phyloP scores from a whole-genome alignment of 92 coral and sea anemone species.

The Heliopora coerulea region DNA sequence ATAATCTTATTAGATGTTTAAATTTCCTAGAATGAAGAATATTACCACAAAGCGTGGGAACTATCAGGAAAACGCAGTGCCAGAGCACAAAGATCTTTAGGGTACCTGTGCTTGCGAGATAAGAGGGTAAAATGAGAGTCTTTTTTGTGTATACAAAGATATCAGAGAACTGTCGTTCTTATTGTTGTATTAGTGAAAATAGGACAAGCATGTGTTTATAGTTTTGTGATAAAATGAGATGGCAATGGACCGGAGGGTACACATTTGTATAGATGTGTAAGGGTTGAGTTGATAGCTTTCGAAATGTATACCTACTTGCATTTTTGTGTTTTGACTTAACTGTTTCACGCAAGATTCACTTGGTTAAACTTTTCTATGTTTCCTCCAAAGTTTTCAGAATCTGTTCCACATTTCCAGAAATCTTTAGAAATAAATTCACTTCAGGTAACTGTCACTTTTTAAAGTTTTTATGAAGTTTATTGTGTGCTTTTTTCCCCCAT shows the following conservation, averaged over 20 bases:
- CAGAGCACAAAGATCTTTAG: slow-evolving; percentile 91
- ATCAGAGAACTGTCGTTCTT: no score
- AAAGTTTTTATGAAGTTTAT: neutral
- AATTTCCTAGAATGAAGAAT: slow-evolving; percentile 63
- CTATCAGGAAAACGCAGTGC: slow-evolving; percentile 79
- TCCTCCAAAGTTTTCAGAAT: slow-evolving; percentile 61
- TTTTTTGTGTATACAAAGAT: neutral
- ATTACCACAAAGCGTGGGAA: slow-evolving; percentile 95
- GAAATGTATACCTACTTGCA: no score
- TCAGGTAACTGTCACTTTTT: slow-evolving; percentile 57
- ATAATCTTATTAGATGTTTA: neutral
- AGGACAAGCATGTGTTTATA: no score
- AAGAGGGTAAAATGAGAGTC: slow-evolving; percentile 60
- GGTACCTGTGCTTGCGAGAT: slow-evolving; percentile 69
- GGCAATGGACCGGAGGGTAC: no score
- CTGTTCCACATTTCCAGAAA: slow-evolving; percentile 81
- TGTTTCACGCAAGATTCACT: no score
- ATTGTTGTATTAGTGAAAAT: no score
- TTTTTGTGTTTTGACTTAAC: no score
- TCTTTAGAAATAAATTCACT: slow-evolving; percentile 80
- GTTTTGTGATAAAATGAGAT: no score
- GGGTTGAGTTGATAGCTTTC: no score
- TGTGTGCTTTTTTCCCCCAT: neutral
- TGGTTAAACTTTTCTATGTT: no score
- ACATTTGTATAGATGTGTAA: no score